These are phyloP conservation scores for Cryptosula pallasiana DNA, from an alignment of 2,888 invertebrate genomes.

Conservation along the genomic window DNA sequence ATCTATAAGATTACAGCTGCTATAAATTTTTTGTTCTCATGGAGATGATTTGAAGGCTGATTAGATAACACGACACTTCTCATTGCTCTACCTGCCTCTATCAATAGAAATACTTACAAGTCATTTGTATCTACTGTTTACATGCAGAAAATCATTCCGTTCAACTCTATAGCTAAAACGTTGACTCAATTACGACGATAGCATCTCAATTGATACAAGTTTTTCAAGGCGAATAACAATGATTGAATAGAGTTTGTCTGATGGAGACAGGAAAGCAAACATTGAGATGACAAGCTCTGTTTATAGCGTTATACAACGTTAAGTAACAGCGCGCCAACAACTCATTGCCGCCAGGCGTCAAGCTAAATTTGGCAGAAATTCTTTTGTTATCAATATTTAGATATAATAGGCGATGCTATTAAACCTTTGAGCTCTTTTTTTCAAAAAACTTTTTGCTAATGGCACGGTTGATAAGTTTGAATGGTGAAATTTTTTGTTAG, in stretches of 20 bases:
- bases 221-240: background rate
- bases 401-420: background rate
- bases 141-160: conserved; percentile 1
- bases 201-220: conserved; percentile 16
- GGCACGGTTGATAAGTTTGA: background rate
- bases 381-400: background rate
- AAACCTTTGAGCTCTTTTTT: background rate
- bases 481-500: too few relatives aligned
- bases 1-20: too few relatives aligned
- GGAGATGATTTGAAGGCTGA: background rate
- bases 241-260: background rate
- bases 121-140: background rate
- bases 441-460: background rate
- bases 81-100: background rate
- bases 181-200: conserved; percentile 23
- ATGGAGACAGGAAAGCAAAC: background rate
- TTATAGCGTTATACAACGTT: conserved; percentile 1
- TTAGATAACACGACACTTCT: conserved; percentile 17
- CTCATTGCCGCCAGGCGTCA: conserved; percentile 3
- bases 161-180: background rate
- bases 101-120: background rate
- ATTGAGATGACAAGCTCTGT: background rate
- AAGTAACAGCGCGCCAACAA: background rate
- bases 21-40: conserved; percentile 15
- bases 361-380: background rate